phyloP scores from a whole-genome alignment of 2,797 vertebrate species.

The Amphiprion clarkii region DNA sequence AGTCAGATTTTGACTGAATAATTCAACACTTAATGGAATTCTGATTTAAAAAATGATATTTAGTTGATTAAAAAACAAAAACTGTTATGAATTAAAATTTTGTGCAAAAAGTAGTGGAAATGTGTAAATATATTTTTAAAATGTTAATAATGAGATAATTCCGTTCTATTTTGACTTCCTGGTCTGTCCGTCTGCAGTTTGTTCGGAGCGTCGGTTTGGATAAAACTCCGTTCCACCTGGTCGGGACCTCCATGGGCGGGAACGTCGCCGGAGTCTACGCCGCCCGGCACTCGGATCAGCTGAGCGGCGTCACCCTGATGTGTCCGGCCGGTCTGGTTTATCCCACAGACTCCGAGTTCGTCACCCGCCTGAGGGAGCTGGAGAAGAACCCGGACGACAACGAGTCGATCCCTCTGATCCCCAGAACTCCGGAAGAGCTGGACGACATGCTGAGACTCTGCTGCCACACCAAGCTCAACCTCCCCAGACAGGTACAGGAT shows the following conservation, averaged over 20 bases:
- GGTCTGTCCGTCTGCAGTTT: constrained; percentile 48
- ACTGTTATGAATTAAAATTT: too few relatives aligned
- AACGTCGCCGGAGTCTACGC: constrained; percentile 73
- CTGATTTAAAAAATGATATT: too few relatives aligned
- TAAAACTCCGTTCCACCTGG: constrained; percentile 69
- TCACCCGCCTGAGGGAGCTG: constrained; percentile 61
- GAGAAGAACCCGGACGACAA: constrained; percentile 39
- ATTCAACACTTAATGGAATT: too few relatives aligned
- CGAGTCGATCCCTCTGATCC: constrained; percentile 68
- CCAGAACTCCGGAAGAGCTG: constrained; percentile 54
- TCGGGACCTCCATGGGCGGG: constrained; percentile 77
- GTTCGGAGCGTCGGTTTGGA: constrained; percentile 70
- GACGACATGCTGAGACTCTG: constrained; percentile 70
- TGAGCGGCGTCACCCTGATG: constrained; percentile 66
- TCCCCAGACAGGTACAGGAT: constrained; percentile 65
- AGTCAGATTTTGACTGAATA: too few relatives aligned
- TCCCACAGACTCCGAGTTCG: constrained; percentile 66
- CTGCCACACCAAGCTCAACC: constrained; percentile 33
- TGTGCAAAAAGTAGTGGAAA: too few relatives aligned
- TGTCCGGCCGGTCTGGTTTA: constrained; percentile 75
- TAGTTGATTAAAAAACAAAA: too few relatives aligned
- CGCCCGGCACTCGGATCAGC: constrained; percentile 40
- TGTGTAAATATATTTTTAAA: too few relatives aligned
- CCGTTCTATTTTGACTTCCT: too few relatives aligned
- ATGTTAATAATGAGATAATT: too few relatives aligned